These are phyloP conservation scores for Silurus meridionalis DNA, from an alignment of 2,113 vertebrate genomes.

Conservation along the genomic window DNA sequence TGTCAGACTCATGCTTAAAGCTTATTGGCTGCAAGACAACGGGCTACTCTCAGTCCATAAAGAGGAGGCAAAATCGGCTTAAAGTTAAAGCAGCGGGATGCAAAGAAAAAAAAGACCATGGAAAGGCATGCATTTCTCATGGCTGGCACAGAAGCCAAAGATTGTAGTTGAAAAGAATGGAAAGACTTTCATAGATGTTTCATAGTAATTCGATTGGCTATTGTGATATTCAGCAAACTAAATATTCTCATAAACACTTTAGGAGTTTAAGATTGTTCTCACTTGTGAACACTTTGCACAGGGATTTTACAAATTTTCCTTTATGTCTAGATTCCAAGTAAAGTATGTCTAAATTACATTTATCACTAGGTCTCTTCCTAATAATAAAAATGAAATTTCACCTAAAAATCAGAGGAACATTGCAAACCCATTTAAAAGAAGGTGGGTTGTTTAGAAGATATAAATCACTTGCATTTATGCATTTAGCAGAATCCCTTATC, in stretches of 20 bases:
- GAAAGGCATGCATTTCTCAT: conserved; percentile 55
- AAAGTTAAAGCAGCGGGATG: conserved; percentile 60
- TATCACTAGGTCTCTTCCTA: not conserved
- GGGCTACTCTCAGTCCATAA: conserved; percentile 72
- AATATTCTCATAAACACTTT: not conserved
- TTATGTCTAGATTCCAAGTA: not conserved
- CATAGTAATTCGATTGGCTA: not conserved
- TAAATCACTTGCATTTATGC: not conserved
- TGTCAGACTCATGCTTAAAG: conserved; percentile 59
- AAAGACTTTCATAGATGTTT: not conserved
- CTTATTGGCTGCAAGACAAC: conserved; percentile 72
- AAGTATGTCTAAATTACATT: not conserved
- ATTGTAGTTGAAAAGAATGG: not conserved
- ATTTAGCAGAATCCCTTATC: no score
- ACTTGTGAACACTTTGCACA: not conserved
- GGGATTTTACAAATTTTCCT: not conserved
- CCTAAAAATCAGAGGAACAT: not conserved
- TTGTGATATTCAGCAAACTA: not conserved
- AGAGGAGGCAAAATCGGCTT: conserved; percentile 61
- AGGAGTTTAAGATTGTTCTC: not conserved
- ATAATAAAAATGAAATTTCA: not conserved
- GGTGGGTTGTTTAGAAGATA: not conserved
- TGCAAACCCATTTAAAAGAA: not conserved
- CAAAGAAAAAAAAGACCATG: conserved; percentile 57
- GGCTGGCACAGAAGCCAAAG: conserved; percentile 56